Conservation (phyloP, 2,888 invertebrate genomes). For the Orthosia gothica region DNA sequence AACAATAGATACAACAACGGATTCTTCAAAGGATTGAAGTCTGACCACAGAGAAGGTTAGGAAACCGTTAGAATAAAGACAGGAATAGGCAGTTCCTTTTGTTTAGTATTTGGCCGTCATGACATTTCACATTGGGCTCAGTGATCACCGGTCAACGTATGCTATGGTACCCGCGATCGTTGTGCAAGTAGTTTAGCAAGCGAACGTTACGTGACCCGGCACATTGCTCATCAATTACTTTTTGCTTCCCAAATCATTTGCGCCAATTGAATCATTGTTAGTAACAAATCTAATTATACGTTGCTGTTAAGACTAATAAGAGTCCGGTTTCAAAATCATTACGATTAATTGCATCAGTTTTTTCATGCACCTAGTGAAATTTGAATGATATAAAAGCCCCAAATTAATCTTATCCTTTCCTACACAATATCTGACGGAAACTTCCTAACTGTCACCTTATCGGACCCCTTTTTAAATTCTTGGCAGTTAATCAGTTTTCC, state of each 20-base stretch:
- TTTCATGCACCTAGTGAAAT: not conserved
- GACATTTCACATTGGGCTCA: constrained; percentile 43
- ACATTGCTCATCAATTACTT: constrained; percentile 73
- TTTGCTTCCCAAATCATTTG: constrained; percentile 64
- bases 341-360: constrained; percentile 5
- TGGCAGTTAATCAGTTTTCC: constrained; percentile 16
- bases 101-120: constrained; percentile 10
- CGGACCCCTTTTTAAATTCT: constrained; percentile 7
- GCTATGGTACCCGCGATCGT: constrained; percentile 56
- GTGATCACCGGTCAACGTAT: constrained; percentile 56
- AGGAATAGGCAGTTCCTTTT: not conserved
- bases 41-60: not conserved
- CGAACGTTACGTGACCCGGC: constrained; percentile 69
- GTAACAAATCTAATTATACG: constrained; percentile 39
- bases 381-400: not conserved
- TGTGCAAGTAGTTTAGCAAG: constrained; percentile 70
- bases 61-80: not conserved
- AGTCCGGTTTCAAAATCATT: constrained; percentile 24
- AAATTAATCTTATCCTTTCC: not conserved
- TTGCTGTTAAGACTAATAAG: constrained; percentile 25
- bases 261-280: constrained; percentile 36
- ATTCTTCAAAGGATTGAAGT: not conserved
- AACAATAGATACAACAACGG: not conserved
- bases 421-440: not conserved
- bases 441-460: not conserved